A percentile compares a stretch with the other conserved stretches of the same genome.
These are phyloP conservation scores for Melanotaenia nigrans DNA, from an alignment of 2,797 vertebrate species.

Conservation along the genomic window DNA sequence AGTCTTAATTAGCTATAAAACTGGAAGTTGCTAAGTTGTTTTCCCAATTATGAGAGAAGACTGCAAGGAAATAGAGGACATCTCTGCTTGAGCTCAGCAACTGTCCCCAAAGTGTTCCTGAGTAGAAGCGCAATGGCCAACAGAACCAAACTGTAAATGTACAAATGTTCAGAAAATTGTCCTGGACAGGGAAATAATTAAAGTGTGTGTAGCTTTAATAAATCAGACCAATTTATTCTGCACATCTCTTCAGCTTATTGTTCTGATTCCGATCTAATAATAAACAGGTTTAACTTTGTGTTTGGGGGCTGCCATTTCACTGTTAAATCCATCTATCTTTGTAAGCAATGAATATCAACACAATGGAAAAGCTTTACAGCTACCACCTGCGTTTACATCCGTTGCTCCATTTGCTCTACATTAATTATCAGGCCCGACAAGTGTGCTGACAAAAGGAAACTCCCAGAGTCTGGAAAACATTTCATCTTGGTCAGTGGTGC, in stretches of 20 bases:
- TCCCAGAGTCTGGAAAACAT: constrained; percentile 75
- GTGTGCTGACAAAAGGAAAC: constrained; percentile 60
- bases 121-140: constrained; percentile 10
- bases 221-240: constrained; percentile 1
- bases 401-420: constrained; percentile 51
- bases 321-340: constrained; percentile 47
- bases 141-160: constrained; percentile 9
- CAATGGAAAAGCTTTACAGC: constrained; percentile 58
- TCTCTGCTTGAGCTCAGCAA: background rate
- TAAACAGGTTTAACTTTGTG: constrained; percentile 52
- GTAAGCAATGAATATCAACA: constrained; percentile 45
- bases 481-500: constrained; percentile 64
- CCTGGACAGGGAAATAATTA: constrained; percentile 3
- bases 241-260: constrained; percentile 3
- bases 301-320: constrained; percentile 42
- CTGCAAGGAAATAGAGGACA: background rate
- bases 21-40: background rate
- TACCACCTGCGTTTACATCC: constrained; percentile 77
- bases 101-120: background rate
- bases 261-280: constrained; percentile 38
- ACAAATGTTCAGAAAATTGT: constrained; percentile 14
- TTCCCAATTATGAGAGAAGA: background rate
- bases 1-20: background rate
- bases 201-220: background rate
- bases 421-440: constrained; percentile 69